phyloP scores from a whole-genome alignment of 35 echinoderm and acorn worm species.

The Lytechinus pictus region DNA sequence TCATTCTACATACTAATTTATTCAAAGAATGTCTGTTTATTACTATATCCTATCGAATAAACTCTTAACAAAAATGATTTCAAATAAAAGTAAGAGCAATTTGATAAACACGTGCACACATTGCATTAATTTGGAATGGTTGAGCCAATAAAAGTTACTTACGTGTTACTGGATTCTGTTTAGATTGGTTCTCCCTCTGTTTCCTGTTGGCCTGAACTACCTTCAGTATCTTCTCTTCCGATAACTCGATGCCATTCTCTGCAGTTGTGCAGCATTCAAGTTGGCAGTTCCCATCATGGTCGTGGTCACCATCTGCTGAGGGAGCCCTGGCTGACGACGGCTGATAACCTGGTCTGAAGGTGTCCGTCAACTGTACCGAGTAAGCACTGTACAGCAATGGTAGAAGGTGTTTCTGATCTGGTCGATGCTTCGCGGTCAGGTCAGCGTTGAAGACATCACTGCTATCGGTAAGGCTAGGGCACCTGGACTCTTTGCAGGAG shows the following conservation, averaged over 20 bases:
- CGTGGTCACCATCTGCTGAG: neutral
- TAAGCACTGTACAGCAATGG: neutral
- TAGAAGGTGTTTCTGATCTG: constrained; percentile 12
- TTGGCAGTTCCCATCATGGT: neutral
- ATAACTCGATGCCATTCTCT: neutral
- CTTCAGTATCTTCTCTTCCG: neutral
- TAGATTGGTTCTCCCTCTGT: neutral
- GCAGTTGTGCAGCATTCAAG: neutral
- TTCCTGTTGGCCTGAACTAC: neutral
- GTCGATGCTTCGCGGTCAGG: neutral
- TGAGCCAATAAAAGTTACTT: neutral
- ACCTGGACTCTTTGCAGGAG: neutral
- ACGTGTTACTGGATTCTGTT: neutral
- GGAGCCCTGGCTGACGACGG: constrained; percentile 20
- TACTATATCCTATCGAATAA: too few relatives aligned
- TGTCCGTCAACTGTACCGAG: neutral
- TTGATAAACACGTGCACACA: too few relatives aligned
- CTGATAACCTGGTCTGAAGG: constrained; percentile 22
- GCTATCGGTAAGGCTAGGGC: neutral
- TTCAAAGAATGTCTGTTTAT: too few relatives aligned
- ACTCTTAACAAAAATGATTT: too few relatives aligned
- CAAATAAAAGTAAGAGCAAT: too few relatives aligned
- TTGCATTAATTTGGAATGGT: too few relatives aligned
- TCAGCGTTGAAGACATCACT: neutral
- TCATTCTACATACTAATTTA: too few relatives aligned